Evolutionary conservation across 2,113 vertebrate species (phyloP).

Genomic region (Istiophorus platypterus): DNA sequence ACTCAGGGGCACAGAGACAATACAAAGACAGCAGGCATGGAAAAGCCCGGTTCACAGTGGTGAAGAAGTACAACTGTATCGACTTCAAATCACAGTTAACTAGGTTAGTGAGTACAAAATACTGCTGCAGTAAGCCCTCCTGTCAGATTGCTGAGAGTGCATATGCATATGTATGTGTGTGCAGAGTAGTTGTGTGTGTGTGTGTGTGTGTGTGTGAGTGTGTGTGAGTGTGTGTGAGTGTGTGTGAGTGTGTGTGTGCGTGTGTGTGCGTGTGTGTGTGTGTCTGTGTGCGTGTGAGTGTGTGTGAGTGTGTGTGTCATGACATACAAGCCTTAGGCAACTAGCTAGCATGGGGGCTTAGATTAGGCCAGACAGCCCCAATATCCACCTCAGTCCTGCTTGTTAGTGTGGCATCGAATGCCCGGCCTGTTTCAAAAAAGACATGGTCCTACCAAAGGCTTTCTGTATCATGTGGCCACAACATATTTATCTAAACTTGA

Average conservation of each 20-base stretch:
- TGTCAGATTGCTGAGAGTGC: constrained; percentile 54
- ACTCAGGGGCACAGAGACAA: constrained; percentile 22
- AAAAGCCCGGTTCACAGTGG: not conserved
- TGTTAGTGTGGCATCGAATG: constrained; percentile 13
- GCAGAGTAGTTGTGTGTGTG: not conserved
- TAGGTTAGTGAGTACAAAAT: constrained; percentile 71
- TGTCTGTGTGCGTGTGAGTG: constrained; percentile 4
- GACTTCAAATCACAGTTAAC: constrained; percentile 69
- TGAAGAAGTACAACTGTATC: constrained; percentile 43
- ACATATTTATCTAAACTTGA: not conserved
- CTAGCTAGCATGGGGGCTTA: constrained; percentile 9
- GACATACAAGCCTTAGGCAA: constrained; percentile 16
- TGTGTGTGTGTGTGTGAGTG: no score
- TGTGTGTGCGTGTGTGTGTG: constrained; percentile 22
- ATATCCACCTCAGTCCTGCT: not conserved
- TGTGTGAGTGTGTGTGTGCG: no score
- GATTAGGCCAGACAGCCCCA: constrained; percentile 21
- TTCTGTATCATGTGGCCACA: not conserved
- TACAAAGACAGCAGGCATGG: not conserved
- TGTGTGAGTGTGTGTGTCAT: not conserved
- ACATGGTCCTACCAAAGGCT: not conserved
- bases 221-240: no score
- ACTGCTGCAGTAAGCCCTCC: constrained; percentile 71
- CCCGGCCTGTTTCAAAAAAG: not conserved
- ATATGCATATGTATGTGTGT: constrained; percentile 16